These are phyloP conservation scores for Falco berigora DNA, from an alignment of 2,797 vertebrate species.

Conservation along the genomic window DNA sequence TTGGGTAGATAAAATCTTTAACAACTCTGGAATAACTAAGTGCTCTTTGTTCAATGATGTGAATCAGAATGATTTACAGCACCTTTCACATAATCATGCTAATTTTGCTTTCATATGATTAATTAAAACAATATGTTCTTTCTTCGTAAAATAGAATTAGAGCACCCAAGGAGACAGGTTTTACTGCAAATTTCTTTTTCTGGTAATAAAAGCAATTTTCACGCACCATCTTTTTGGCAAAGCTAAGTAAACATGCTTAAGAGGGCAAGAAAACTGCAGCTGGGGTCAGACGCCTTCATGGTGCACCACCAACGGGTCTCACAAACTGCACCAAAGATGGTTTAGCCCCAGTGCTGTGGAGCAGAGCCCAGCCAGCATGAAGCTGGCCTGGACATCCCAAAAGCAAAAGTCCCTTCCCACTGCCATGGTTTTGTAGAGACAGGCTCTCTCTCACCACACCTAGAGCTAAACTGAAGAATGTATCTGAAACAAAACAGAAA, in stretches of 20 bases:
- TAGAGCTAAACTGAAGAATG: not conserved
- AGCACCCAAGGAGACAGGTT: slow-evolving; percentile 66
- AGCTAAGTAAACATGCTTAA: slow-evolving; percentile 2
- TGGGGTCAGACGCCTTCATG: not conserved
- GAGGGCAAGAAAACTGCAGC: not conserved
- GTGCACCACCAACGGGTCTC: not conserved
- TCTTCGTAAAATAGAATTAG: slow-evolving; percentile 73
- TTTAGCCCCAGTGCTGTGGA: not conserved
- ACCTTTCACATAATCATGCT: slow-evolving; percentile 77
- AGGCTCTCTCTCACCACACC: not conserved
- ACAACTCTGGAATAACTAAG: slow-evolving; percentile 76
- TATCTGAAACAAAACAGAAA: not conserved
- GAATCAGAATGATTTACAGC: slow-evolving; percentile 77
- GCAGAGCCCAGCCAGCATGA: not conserved
- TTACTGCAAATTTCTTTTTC: slow-evolving; percentile 66
- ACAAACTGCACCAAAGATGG: not conserved
- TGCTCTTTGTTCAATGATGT: slow-evolving; percentile 73
- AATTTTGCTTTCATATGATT: slow-evolving; percentile 79
- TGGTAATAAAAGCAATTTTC: slow-evolving; percentile 62
- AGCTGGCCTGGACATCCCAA: not conserved
- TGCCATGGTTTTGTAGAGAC: not conserved
- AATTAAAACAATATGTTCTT: slow-evolving; percentile 80
- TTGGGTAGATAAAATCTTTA: slow-evolving; percentile 81
- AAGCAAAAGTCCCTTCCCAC: not conserved
- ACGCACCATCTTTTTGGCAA: slow-evolving; percentile 19